Evolutionary conservation across 2,888 invertebrate genomes (phyloP), one percentile per base, ranked within the genome.

Genomic region (Nebria salina): DNA sequence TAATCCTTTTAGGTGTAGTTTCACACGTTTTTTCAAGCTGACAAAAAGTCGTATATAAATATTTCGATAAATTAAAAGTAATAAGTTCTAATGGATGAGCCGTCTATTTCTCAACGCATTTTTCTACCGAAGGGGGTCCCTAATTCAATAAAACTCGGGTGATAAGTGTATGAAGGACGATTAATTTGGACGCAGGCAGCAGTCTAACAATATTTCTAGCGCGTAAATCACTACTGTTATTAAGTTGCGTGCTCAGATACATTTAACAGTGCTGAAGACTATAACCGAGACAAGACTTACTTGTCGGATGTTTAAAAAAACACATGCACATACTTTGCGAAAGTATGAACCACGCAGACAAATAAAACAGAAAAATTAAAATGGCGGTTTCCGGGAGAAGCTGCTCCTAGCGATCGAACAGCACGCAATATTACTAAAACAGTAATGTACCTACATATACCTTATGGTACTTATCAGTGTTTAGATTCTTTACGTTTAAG

Each of bases 51-150:
- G 68, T 15, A 11, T 73, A 75, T 80, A 80, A 75, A 75, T 80
- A 75, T 75, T 80, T 80, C 68, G 79, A 79, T 74, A 74, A 79
- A 79, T 79, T 79, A 79, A 79, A 74, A 73, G 65, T 78, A 78
- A 79, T 79, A 68, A 66, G 68, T 43, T 79, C 64, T 73, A 79
- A 79, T 79, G 74, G 78, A 78, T 78, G 72, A 65, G 20, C 54
- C 65, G 78, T 15, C 73, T 73, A 64, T 72, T 13, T 54, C 4
- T 34, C 7, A 64, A n/a, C 41, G 66, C 15, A 70, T 77, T 34
- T 34, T 72, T 77, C 73, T 42, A 65, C 66, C 66, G 54, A 54
- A 54, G 54, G 54, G 78, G 73, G 73, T 65, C 79, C n/a, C 41
- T 80, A 75, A 80, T 80, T 80, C 80, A 80, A 75, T 79, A 78